A percentile compares a stretch with the other conserved stretches of the same genome.
Conservation (phyloP, 2,797 vertebrate genomes). For the Arvicola amphibius region DNA sequence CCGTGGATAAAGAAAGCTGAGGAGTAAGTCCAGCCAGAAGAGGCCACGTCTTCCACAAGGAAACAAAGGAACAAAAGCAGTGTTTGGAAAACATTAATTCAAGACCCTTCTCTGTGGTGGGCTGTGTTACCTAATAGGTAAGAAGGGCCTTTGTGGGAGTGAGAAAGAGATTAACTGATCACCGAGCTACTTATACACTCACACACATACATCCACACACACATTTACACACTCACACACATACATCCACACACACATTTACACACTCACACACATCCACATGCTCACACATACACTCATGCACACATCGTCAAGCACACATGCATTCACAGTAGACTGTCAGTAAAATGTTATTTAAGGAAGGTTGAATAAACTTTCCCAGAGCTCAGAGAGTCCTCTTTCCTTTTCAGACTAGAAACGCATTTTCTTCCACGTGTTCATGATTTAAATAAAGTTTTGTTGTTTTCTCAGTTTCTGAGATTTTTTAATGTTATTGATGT, state of each 20-base stretch:
- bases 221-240: background rate
- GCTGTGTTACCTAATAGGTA: background rate
- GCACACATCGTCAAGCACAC: background rate
- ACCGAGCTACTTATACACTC: background rate
- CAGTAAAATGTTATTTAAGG: background rate
- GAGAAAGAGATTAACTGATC: background rate
- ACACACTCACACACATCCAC: background rate
- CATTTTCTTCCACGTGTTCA: background rate
- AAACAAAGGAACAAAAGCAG: background rate
- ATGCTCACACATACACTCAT: background rate
- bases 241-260: background rate
- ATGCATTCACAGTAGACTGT: background rate
- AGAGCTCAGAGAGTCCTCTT: background rate
- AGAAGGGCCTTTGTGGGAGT: background rate
- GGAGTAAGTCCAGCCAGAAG: background rate
- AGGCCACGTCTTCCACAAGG: accelerated
- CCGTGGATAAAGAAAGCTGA: background rate
- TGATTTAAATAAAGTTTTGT: background rate
- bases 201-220: background rate
- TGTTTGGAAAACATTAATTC: background rate
- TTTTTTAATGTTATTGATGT: background rate
- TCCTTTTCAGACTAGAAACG: background rate
- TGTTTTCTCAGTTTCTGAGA: background rate
- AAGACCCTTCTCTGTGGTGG: background rate
- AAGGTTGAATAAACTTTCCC: background rate